A percentile compares a stretch with the other conserved stretches of the same genome.
phyloP scores from a whole-genome alignment of 2,113 vertebrate species.

The Manacus vitellinus region DNA sequence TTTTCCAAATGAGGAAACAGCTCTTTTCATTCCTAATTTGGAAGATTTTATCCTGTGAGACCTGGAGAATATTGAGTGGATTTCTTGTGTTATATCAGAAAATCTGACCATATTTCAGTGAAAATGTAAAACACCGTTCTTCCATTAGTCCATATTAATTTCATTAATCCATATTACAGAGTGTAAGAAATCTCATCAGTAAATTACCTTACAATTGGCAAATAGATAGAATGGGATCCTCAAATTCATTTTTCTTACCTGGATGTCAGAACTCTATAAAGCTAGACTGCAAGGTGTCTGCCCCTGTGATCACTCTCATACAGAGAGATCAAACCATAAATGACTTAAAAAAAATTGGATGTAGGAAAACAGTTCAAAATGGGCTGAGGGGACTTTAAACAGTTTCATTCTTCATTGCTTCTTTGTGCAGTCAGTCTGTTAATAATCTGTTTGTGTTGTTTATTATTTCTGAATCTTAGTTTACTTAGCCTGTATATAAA shows the following conservation, averaged over 20 bases:
- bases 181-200: neutral
- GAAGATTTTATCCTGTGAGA: neutral
- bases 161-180: neutral
- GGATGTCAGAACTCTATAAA: neutral
- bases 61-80: neutral
- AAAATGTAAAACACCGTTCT: neutral
- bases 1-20: neutral
- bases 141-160: neutral
- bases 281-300: neutral
- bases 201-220: neutral
- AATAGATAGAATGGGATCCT: neutral
- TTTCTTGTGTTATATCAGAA: neutral
- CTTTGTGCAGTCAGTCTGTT: neutral
- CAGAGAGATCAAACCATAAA: neutral
- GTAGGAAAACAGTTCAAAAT: neutral
- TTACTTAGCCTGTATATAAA: neutral
- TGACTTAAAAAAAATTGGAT: neutral
- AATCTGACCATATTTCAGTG: neutral
- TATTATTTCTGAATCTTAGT: neutral
- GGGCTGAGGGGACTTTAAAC: neutral
- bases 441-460: neutral
- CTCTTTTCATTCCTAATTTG: neutral
- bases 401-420: neutral
- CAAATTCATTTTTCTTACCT: neutral
- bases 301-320: neutral